phyloP scores from a whole-genome alignment of 2,797 vertebrate species.

The Pseudomugil tenellus region DNA sequence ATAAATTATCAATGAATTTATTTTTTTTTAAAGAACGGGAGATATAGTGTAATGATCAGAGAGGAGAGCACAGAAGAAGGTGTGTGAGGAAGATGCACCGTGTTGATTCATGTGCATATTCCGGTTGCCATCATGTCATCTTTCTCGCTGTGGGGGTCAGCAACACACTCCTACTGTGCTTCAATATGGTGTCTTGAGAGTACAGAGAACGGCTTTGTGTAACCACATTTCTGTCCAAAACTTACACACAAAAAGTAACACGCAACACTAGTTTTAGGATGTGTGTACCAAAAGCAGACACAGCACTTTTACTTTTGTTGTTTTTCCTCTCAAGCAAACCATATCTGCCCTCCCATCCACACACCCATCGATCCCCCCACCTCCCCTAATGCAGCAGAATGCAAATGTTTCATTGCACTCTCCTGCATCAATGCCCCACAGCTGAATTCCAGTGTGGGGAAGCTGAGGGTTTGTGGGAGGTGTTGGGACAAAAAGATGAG shows the following conservation, averaged over 20 bases:
- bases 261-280: constrained; percentile 3
- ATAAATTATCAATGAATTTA: not conserved
- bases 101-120: constrained; percentile 45
- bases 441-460: constrained; percentile 24
- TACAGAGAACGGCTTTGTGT: constrained; percentile 33
- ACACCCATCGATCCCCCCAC: constrained; percentile 21
- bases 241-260: constrained; percentile 21
- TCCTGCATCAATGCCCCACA: constrained; percentile 1
- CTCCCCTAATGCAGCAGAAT: constrained; percentile 15
- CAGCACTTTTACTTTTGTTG: not conserved
- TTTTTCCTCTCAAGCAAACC: constrained; percentile 11
- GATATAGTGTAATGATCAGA: constrained; percentile 5
- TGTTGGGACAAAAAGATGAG: constrained; percentile 25
- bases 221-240: constrained; percentile 9
- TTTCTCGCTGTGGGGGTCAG: constrained; percentile 51
- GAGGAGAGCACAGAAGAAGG: constrained; percentile 16
- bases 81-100: constrained; percentile 40
- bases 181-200: constrained; percentile 70
- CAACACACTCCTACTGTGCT: constrained; percentile 66
- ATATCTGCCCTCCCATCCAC: constrained; percentile 7
- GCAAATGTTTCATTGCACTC: constrained; percentile 21
- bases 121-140: constrained; percentile 50
- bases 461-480: constrained; percentile 23
- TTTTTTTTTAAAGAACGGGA: constrained; percentile 7
- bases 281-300: not conserved